Evolutionary conservation across 2,888 invertebrate genomes (phyloP), one percentile per base, ranked within the genome.

Genomic region (Caenorhabditis japonica): DNA sequence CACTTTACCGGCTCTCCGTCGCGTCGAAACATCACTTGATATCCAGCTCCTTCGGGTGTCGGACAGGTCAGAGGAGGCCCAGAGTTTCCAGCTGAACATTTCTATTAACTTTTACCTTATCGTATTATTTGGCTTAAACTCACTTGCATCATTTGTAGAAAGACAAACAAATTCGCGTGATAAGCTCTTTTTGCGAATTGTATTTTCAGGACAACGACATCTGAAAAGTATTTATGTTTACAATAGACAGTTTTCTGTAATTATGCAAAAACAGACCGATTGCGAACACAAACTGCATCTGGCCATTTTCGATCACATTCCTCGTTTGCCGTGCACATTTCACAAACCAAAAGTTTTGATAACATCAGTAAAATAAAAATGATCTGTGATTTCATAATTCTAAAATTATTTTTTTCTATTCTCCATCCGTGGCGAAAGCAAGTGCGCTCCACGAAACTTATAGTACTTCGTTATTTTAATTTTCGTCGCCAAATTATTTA

Each of bases 51-150:
- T 43, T 81, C 80, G 4, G 85, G 85, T 34, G 84, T 76, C 2
- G 85, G 85, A 53, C 85, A 85, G 1, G 84, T 83, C 21, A 85
- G 44, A 0, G 84, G 84, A 12, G 84, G 82, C 0, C 84, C 84
- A 19, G 83, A 71, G 61, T 78, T 76, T 12, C 84, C 83, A 27
- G 74, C 85, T 85, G 75, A 27, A 83, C 77, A 27, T 15, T 1
- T 8, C 21, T 10, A 27, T 13, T 12, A 43, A 3, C 21, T 10
- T 43, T 19, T 43, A n/a, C n/a, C n/a, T n/a, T n/a, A n/a, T n/a
- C n/a, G n/a, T n/a, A n/a, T n/a, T n/a, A n/a, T n/a, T n/a, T n/a
- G n/a, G n/a, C n/a, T n/a, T n/a, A 19, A 12, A 49, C 69, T 62
- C 21, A 83, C 83, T 75, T 27, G 81, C 80, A 68, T 83, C 83